Percentiles rank a stretch among this genome's conserved stretches.
These are phyloP conservation scores for Phenganax marumi DNA, from an alignment of 92 coral and sea anemone species.

Conservation along the genomic window DNA sequence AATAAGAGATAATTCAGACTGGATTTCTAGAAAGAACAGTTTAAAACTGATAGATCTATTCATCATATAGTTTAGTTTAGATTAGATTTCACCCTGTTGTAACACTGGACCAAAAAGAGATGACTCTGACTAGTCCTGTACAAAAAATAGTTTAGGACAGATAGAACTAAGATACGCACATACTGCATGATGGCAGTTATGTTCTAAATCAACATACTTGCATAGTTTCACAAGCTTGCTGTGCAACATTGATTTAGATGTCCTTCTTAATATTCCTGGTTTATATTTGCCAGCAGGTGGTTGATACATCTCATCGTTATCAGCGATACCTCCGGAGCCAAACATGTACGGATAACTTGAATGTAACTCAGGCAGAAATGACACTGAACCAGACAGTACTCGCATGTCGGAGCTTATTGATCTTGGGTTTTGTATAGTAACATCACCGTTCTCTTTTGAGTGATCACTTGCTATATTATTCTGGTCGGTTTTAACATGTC, in stretches of 20 bases:
- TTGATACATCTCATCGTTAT: background rate
- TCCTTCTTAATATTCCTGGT: background rate
- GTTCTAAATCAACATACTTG: background rate
- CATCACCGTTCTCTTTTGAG: background rate
- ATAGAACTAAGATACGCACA: too few relatives aligned
- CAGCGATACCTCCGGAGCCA: background rate
- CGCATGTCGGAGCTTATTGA: background rate
- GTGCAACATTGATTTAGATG: background rate
- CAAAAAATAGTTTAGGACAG: too few relatives aligned
- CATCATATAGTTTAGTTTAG: too few relatives aligned
- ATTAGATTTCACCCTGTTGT: too few relatives aligned
- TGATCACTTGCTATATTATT: background rate
- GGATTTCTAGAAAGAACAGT: too few relatives aligned
- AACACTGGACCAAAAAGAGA: too few relatives aligned
- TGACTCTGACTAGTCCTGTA: too few relatives aligned
- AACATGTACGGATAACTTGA: background rate
- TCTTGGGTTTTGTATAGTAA: background rate
- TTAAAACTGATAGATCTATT: too few relatives aligned
- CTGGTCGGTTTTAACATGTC: background rate
- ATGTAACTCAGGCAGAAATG: constrained; percentile 11
- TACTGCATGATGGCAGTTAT: background rate
- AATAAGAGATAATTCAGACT: too few relatives aligned
- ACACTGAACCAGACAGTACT: constrained; percentile 13
- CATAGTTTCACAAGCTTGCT: background rate
- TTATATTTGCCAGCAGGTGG: background rate